Conservation (phyloP, 2,113 vertebrate genomes). For the Lophotis ruficrista region DNA sequence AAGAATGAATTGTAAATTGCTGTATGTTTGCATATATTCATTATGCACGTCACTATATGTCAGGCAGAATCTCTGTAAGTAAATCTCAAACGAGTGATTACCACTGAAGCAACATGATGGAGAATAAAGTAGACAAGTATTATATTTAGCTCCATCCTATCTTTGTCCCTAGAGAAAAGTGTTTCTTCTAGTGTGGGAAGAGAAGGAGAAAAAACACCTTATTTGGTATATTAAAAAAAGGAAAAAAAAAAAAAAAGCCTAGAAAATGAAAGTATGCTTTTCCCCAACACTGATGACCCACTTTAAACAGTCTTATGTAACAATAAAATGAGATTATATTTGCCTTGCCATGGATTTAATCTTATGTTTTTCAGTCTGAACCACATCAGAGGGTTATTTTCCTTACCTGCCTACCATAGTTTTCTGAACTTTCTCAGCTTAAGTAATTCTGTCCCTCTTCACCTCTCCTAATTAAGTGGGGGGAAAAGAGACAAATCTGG, state of each 20-base stretch:
- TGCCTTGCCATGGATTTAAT: slow-evolving; percentile 5
- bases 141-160: slow-evolving; percentile 38
- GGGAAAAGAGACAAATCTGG: background rate
- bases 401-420: background rate
- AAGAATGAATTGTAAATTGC: slow-evolving; percentile 10
- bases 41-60: background rate
- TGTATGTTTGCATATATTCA: slow-evolving; percentile 7
- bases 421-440: background rate
- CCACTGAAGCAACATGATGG: background rate
- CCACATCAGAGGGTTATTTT: background rate
- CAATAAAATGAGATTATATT: slow-evolving; percentile 29
- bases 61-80: slow-evolving; percentile 24
- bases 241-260: background rate
- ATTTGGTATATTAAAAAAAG: background rate
- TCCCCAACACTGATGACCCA: slow-evolving; percentile 16
- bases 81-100: slow-evolving; percentile 34
- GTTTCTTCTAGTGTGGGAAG: background rate
- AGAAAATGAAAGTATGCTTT: slow-evolving; percentile 24
- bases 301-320: slow-evolving; percentile 9
- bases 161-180: slow-evolving; percentile 2
- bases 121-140: slow-evolving; percentile 34
- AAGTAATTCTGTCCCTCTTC: background rate
- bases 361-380: background rate
- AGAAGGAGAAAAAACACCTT: background rate
- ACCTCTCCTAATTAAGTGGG: background rate